Percentiles rank a stretch among this genome's conserved stretches.
These are phyloP conservation scores for Cryptoleucopteryx plumbea DNA, from an alignment of 2,113 vertebrate species.

Conservation along the genomic window DNA sequence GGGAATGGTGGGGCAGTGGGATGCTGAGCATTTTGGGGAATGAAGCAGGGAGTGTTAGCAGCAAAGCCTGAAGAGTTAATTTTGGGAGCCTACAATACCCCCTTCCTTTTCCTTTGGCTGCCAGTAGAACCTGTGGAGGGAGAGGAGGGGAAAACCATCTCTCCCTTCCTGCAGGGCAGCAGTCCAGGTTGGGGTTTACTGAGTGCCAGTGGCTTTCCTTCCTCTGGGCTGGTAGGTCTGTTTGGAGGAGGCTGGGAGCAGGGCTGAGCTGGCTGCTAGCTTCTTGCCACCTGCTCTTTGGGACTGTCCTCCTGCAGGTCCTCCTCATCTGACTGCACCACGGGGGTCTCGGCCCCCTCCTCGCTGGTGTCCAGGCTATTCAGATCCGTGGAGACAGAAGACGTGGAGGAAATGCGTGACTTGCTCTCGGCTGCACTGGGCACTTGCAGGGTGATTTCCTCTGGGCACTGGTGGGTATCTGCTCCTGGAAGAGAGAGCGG, in stretches of 20 bases:
- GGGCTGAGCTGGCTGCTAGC: constrained; percentile 62
- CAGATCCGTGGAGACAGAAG: constrained; percentile 80
- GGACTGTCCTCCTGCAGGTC: constrained; percentile 79
- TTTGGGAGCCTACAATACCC: constrained; percentile 13
- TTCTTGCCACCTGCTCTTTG: constrained; percentile 58
- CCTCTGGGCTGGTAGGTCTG: constrained; percentile 25
- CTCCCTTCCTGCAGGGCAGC: background rate
- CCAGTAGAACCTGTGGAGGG: background rate
- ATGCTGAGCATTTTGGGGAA: background rate
- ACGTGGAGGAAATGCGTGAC: constrained; percentile 82
- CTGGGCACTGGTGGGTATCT: constrained; percentile 68
- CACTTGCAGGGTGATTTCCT: constrained; percentile 70
- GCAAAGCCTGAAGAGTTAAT: constrained; percentile 66
- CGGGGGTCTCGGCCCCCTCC: constrained; percentile 79
- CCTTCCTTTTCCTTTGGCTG: constrained; percentile 2
- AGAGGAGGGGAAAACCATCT: background rate
- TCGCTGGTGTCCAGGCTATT: constrained; percentile 84
- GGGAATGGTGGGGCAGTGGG: background rate
- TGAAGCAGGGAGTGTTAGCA: constrained; percentile 60
- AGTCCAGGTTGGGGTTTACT: constrained; percentile 5
- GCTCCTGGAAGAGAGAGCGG: constrained; percentile 19
- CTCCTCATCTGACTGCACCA: constrained; percentile 88
- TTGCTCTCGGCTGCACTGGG: constrained; percentile 67
- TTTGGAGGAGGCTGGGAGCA: background rate
- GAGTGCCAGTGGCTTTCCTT: background rate